These are phyloP conservation scores for Chirona hameri DNA, from an alignment of 2,888 invertebrate species.

Conservation along the genomic window DNA sequence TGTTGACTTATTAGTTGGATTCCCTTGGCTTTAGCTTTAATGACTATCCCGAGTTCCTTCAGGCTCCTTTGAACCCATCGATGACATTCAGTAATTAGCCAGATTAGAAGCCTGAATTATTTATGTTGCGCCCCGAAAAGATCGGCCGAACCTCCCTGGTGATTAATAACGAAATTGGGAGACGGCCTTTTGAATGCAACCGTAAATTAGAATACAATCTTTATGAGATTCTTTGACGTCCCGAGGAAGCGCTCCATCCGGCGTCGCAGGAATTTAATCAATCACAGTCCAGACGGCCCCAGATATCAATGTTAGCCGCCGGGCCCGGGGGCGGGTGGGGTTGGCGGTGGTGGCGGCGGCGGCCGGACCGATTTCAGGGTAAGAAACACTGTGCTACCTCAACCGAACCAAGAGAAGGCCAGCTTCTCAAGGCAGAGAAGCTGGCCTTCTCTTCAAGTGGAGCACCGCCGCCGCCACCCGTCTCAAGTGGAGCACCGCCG, in stretches of 20 bases:
- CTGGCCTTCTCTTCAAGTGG: no score
- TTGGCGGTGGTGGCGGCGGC: no score
- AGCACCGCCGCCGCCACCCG: no score
- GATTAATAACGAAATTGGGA: slow-evolving; percentile 12
- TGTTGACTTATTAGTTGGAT: neutral
- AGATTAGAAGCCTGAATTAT: slow-evolving; percentile 5
- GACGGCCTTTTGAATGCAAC: neutral
- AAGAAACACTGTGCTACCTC: no score
- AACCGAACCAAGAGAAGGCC: no score
- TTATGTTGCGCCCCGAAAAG: neutral
- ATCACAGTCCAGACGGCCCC: slow-evolving; percentile 31
- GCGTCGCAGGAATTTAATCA: slow-evolving; percentile 9
- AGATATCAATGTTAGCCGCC: no score
- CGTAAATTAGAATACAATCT: slow-evolving; percentile 9
- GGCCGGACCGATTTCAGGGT: no score
- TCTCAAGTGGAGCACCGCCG: no score
- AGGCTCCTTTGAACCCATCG: neutral
- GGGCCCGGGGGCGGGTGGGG: no score
- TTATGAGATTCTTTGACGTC: slow-evolving; percentile 5
- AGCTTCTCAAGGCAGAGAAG: no score
- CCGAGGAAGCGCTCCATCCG: neutral
- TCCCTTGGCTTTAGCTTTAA: neutral
- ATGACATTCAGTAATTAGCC: neutral
- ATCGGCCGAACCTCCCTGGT: neutral
- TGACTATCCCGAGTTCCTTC: neutral